Percentiles rank a stretch among this genome's conserved stretches.
Conservation (phyloP, 2,888 invertebrate species). For the Diloba caeruleocephala region DNA sequence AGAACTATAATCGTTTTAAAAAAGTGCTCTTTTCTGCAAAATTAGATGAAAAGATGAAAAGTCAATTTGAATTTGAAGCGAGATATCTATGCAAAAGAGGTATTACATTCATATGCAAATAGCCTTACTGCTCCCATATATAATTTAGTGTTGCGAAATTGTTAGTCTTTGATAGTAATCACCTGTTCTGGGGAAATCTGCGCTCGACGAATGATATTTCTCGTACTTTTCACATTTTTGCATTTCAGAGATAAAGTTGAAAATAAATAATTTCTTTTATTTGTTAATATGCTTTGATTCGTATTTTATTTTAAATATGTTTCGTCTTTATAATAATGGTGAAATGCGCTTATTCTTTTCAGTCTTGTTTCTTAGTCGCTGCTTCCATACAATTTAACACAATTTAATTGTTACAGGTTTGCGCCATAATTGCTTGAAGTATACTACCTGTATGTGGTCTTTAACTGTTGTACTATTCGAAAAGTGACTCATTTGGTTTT, state of each 20-base stretch:
- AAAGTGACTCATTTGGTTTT: too few relatives aligned
- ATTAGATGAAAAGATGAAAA: constrained; percentile 25
- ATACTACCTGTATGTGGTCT: too few relatives aligned
- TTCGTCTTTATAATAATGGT: not conserved
- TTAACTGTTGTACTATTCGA: too few relatives aligned
- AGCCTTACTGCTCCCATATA: constrained; percentile 31
- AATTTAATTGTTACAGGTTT: too few relatives aligned
- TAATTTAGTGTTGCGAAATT: constrained; percentile 37
- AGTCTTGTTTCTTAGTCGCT: too few relatives aligned
- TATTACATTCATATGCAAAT: constrained; percentile 50
- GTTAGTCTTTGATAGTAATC: constrained; percentile 36
- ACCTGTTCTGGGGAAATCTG: constrained; percentile 9
- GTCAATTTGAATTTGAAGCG: constrained; percentile 50
- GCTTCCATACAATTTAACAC: too few relatives aligned
- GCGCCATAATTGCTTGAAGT: too few relatives aligned
- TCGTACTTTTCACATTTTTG: not conserved
- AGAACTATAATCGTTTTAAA: constrained; percentile 5
- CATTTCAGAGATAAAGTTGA: not conserved
- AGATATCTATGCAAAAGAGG: constrained; percentile 51
- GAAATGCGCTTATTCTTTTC: too few relatives aligned
- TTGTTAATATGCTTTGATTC: not conserved
- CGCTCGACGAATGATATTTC: constrained; percentile 9
- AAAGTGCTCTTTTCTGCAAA: constrained; percentile 18
- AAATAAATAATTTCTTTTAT: not conserved
- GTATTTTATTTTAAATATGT: too few relatives aligned